These are phyloP conservation scores for Cyaniris semiargus DNA, from an alignment of 2,888 invertebrate species.

Conservation along the genomic window DNA sequence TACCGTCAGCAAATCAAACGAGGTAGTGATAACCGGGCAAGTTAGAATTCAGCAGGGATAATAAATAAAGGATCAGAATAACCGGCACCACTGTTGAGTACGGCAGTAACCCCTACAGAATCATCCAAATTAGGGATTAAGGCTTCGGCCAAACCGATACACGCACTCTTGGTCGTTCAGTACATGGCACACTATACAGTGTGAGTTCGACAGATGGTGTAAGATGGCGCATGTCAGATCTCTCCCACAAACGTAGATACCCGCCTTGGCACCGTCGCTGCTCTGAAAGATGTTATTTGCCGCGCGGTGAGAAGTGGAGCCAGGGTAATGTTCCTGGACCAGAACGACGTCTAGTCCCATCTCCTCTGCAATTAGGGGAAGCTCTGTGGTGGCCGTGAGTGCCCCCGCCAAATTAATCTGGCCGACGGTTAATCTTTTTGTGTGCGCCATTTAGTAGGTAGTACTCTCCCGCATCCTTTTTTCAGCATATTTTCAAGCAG, in stretches of 20 bases:
- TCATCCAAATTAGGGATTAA: no score
- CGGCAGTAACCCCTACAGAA: no score
- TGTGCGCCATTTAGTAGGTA: neutral
- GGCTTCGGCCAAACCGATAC: no score
- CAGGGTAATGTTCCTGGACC: neutral
- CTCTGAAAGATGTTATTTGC: neutral
- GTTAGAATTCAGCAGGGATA: no score
- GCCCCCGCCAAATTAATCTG: neutral
- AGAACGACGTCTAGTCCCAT: neutral
- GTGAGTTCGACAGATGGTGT: neutral
- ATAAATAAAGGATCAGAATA: no score
- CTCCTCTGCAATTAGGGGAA: neutral
- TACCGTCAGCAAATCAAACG: no score
- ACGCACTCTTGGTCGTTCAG: no score
- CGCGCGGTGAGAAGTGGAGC: neutral
- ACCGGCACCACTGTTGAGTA: no score
- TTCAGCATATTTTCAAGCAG: no score
- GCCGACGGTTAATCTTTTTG: neutral
- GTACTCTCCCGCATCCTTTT: neutral
- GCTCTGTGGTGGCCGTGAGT: neutral
- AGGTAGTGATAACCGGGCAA: no score
- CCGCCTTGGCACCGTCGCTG: neutral
- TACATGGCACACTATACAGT: neutral
- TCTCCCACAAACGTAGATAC: neutral
- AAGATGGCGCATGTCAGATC: neutral